These are phyloP conservation scores for Torymus texanus DNA, from an alignment of 2,888 invertebrate species.

Conservation along the genomic window DNA sequence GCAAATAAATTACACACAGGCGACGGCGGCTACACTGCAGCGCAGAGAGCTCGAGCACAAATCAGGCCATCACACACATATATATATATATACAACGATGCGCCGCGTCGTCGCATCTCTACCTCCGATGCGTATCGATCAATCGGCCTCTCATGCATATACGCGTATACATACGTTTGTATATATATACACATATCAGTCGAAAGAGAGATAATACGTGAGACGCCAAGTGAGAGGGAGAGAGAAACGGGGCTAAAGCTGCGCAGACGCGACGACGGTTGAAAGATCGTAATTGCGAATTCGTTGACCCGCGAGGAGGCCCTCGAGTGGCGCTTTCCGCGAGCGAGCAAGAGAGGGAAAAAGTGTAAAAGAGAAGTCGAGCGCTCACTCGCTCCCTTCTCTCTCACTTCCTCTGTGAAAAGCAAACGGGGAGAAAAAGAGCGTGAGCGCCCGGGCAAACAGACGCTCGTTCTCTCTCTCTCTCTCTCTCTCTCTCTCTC, in stretches of 20 bases:
- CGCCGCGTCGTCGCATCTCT: too few species aligned
- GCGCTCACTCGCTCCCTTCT: neutral
- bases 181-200: neutral
- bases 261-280: slow-evolving; percentile 59
- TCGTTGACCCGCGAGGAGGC: slow-evolving; percentile 70
- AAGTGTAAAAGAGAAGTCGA: slow-evolving; percentile 22
- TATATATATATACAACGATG: too few species aligned
- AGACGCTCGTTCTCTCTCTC: slow-evolving; percentile 10
- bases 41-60: too few species aligned
- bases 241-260: neutral
- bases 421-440: slow-evolving; percentile 30
- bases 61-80: too few species aligned
- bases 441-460: slow-evolving; percentile 34
- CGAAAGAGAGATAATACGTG: neutral
- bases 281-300: slow-evolving; percentile 72
- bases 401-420: slow-evolving; percentile 17
- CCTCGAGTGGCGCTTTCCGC: slow-evolving; percentile 65
- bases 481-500: neutral
- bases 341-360: slow-evolving; percentile 10
- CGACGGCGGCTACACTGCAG: too few species aligned
- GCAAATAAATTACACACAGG: too few species aligned
- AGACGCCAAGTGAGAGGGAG: neutral
- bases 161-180: too few species aligned
- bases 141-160: too few species aligned
- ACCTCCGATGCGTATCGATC: too few species aligned